These are phyloP conservation scores for Drosophila nikananu DNA, from an alignment of 1,140 invertebrate genomes.

Conservation along the genomic window DNA sequence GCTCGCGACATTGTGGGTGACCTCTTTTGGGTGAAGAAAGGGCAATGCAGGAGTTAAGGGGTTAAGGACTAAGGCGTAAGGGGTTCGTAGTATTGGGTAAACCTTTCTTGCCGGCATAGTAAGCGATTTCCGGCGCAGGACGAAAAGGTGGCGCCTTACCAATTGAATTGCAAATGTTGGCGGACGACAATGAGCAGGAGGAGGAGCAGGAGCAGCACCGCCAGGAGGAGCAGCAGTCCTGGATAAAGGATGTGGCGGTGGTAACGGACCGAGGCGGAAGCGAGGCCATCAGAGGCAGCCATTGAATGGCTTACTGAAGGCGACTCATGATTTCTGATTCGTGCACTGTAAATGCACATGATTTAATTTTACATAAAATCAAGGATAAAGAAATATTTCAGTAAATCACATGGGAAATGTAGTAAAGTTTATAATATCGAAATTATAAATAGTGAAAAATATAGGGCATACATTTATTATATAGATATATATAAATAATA, in stretches of 20 bases:
- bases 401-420: neutral
- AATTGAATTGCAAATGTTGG: conserved; percentile 82
- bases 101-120: conserved; percentile 66
- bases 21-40: neutral
- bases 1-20: conserved; percentile 41
- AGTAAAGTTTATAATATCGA: neutral
- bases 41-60: conserved; percentile 1
- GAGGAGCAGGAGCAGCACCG: neutral
- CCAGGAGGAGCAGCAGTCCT: conserved; percentile 1
- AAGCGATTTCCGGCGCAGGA: conserved; percentile 77
- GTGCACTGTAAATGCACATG: neutral
- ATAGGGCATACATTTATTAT: too few relatives aligned
- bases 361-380: neutral
- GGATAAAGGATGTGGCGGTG: conserved; percentile 4
- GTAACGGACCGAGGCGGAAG: conserved; percentile 60
- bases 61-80: conserved; percentile 2
- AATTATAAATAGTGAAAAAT: neutral
- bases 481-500: too few relatives aligned
- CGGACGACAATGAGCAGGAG: conserved; percentile 57
- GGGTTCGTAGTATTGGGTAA: conserved; percentile 58
- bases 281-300: conserved; percentile 71
- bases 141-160: conserved; percentile 76
- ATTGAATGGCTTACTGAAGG: conserved; percentile 64
- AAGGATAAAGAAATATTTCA: too few relatives aligned
- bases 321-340: conserved; percentile 40